Base-by-base conservation (phyloP, 2,797 vertebrate species). In the Miichthys miiuy region DNA sequence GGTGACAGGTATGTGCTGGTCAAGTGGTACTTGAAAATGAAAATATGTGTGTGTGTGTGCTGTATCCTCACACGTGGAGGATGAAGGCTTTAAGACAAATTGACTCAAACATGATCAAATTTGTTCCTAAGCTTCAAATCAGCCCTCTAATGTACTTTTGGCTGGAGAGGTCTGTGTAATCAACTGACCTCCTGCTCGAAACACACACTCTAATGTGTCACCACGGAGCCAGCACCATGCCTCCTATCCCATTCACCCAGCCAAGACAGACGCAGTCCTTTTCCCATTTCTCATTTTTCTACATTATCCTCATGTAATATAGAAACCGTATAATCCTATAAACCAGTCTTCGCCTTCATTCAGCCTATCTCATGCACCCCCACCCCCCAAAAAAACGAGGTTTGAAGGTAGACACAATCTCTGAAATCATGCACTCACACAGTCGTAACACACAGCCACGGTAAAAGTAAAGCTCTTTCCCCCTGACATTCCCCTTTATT, bases 241-340 rank as follows among this genome's bases (percentile, higher is more conserved):
- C 27, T 64, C 58, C 64, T 12, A 61, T 61, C 44, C 60, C 48
- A 34, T 67, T 67, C 65, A 61, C 30, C 51, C 57, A 27, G 34
- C 55, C 50, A 46, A 41, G 57, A 60, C 68, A 48, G 51, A 1
- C 14, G 25, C 6, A 17, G 66, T 70, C 57, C 2, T 58, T 25
- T 38, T 46, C 41, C 44, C 16, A 27, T 61, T 44, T 62, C 60
- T 69, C 64, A 66, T 58, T 64, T 38, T 70, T 74, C 41, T 27
- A n/a, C 56, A 60, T 71, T 75, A 62, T 72, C 63, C 48, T 66
- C 48, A 56, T 80, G 83, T 58, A 74, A 11, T 68, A 61, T n/a
- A 73, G 50, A 74, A 77, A 63, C 65, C 61, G 57, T n/a, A 71
- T 64, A 56, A 78, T 75, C 75, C 74, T 50, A 7, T 23, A 47